These are phyloP conservation scores for Polydrusus cervinus DNA, from an alignment of 2,888 invertebrate genomes.

Conservation along the genomic window DNA sequence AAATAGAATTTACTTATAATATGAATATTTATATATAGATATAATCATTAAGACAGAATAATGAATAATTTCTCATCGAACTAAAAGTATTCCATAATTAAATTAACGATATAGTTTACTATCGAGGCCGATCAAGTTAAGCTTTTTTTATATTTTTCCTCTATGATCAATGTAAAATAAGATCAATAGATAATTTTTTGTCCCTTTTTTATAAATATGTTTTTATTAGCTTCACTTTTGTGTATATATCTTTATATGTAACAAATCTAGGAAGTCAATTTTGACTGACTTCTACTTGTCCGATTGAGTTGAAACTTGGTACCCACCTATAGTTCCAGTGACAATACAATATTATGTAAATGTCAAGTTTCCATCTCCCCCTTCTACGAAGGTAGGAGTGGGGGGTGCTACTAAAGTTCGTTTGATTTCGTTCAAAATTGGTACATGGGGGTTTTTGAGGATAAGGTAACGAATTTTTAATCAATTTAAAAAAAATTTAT, in stretches of 20 bases:
- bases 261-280: slow-evolving; percentile 20
- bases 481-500: slow-evolving; percentile 20
- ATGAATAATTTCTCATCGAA: neutral
- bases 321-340: slow-evolving; percentile 4
- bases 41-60: neutral
- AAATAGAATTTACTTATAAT: neutral
- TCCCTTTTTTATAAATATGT: neutral
- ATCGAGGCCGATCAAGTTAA: neutral
- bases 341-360: slow-evolving; percentile 25
- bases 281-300: slow-evolving; percentile 7
- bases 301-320: slow-evolving; percentile 16
- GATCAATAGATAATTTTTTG: neutral
- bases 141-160: neutral
- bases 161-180: slow-evolving; percentile 1
- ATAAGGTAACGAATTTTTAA: slow-evolving; percentile 26
- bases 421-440: slow-evolving; percentile 17
- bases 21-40: slow-evolving; percentile 1
- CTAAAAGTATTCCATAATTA: slow-evolving; percentile 1
- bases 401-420: slow-evolving; percentile 16
- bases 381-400: neutral
- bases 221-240: slow-evolving; percentile 5
- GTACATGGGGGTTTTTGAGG: slow-evolving; percentile 24
- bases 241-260: neutral
- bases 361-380: slow-evolving; percentile 2
- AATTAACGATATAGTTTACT: neutral